A percentile compares a stretch with the other conserved stretches of the same genome.
Evolutionary conservation across 2,888 invertebrate genomes (phyloP).

Genomic region (Mayetiola destructor): DNA sequence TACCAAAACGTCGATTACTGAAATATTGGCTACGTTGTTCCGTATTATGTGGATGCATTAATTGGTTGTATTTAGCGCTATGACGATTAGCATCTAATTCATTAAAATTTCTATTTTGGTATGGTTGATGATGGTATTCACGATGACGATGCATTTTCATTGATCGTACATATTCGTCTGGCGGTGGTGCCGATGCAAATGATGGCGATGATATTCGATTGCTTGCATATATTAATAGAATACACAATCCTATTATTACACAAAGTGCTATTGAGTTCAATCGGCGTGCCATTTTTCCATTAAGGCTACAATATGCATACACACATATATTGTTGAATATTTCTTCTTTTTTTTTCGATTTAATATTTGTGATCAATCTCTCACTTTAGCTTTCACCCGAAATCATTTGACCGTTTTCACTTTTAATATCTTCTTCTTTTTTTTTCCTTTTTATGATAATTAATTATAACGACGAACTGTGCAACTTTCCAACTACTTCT

Average conservation of each 20-base stretch:
- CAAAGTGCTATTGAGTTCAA: slow-evolving; percentile 35
- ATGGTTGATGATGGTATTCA: not conserved
- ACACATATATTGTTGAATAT: too few relatives aligned
- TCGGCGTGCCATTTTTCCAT: slow-evolving; percentile 30
- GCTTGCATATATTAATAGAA: slow-evolving; percentile 34
- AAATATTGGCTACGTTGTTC: not conserved
- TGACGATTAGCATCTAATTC: not conserved
- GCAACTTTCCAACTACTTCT: too few relatives aligned
- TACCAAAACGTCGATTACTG: not conserved
- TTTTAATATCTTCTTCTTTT: too few relatives aligned
- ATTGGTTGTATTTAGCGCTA: slow-evolving; percentile 1
- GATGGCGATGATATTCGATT: slow-evolving; percentile 27
- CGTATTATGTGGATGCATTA: not conserved
- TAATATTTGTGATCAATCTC: too few relatives aligned
- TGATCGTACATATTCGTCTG: not conserved
- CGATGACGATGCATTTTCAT: slow-evolving; percentile 7
- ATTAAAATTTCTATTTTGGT: slow-evolving; percentile 6
- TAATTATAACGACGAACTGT: too few relatives aligned
- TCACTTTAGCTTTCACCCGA: too few relatives aligned
- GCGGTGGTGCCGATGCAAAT: slow-evolving; percentile 19
- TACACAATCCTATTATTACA: slow-evolving; percentile 33
- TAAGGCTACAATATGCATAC: too few relatives aligned
- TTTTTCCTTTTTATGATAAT: too few relatives aligned
- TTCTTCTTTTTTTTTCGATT: too few relatives aligned
- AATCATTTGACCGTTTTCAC: too few relatives aligned